A percentile compares a stretch with the other conserved stretches of the same genome.
Evolutionary conservation across 1,140 invertebrate genomes (phyloP).

Genomic region (Cherax quadricarinatus): DNA sequence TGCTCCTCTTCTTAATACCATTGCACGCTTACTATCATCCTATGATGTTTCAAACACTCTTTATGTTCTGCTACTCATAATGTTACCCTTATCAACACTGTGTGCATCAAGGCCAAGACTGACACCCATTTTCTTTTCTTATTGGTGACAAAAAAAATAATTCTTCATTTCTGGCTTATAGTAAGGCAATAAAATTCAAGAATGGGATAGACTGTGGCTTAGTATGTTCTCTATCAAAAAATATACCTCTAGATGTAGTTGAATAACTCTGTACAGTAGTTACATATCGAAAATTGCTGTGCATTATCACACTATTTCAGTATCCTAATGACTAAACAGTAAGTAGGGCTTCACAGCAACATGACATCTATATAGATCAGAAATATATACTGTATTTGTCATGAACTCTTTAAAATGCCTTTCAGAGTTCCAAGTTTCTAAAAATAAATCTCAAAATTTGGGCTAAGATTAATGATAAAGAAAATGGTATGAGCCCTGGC

Average conservation of each 20-base stretch:
- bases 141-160: neutral
- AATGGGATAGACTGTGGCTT: slow-evolving; percentile 44
- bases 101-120: slow-evolving; percentile 54
- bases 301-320: slow-evolving; percentile 20
- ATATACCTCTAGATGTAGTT: slow-evolving; percentile 54
- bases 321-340: slow-evolving; percentile 40
- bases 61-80: neutral
- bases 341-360: slow-evolving; percentile 36
- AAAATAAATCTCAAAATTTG: neutral
- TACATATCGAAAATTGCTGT: slow-evolving; percentile 32
- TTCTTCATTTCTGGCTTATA: neutral
- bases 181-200: slow-evolving; percentile 46
- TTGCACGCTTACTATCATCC: slow-evolving; percentile 13
- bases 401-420: neutral
- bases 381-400: slow-evolving; percentile 5
- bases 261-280: slow-evolving; percentile 55
- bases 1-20: slow-evolving; percentile 25
- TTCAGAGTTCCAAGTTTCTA: neutral
- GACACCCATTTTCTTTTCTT: slow-evolving; percentile 5
- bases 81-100: neutral
- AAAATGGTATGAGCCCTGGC: slow-evolving; percentile 40
- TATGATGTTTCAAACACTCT: neutral
- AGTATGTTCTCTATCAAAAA: slow-evolving; percentile 45
- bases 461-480: neutral
- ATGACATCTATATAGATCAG: slow-evolving; percentile 36